phyloP scores from a whole-genome alignment of 1,140 invertebrate genomes.

The Littorina saxatilis region DNA sequence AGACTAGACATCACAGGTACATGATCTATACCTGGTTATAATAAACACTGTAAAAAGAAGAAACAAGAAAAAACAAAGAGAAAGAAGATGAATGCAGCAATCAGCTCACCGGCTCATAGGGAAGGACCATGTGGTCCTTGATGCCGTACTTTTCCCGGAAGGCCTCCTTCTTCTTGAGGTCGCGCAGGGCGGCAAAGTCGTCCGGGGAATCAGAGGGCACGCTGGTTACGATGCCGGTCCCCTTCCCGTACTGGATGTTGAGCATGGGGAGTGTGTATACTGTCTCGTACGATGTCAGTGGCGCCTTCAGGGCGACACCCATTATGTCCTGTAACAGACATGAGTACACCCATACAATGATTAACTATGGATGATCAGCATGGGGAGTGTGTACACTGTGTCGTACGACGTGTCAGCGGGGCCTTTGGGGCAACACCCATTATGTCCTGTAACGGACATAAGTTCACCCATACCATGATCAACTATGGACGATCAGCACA shows the following conservation, averaged over 20 bases:
- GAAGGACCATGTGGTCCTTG: conserved; percentile 94
- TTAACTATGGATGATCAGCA: conserved; percentile 98
- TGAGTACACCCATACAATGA: too few relatives aligned
- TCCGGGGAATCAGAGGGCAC: conserved; percentile 99
- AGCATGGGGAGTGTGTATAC: conserved; percentile 98
- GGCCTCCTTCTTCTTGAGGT: conserved; percentile 95
- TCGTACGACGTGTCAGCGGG: conserved; percentile 89
- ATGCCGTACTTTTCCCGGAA: conserved; percentile 96
- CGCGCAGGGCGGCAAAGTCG: conserved; percentile 96
- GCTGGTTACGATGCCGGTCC: conserved; percentile 93
- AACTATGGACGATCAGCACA: too few relatives aligned
- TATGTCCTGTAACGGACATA: too few relatives aligned
- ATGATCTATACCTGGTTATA: too few relatives aligned
- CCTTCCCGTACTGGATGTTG: conserved; percentile 98
- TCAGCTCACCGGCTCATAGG: conserved; percentile 85
- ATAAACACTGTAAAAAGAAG: too few relatives aligned
- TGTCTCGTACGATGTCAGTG: conserved; percentile 86
- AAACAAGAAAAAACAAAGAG: too few relatives aligned
- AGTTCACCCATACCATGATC: too few relatives aligned
- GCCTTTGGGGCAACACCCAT: conserved; percentile 89
- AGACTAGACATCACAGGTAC: too few relatives aligned
- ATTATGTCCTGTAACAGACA: conserved; percentile 81
- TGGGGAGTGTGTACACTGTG: conserved; percentile 94
- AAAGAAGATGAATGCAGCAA: too few relatives aligned
- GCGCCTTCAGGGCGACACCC: conserved; percentile 88